phyloP scores from a whole-genome alignment of 1,140 invertebrate genomes.

The Dinoponera quadriceps region DNA sequence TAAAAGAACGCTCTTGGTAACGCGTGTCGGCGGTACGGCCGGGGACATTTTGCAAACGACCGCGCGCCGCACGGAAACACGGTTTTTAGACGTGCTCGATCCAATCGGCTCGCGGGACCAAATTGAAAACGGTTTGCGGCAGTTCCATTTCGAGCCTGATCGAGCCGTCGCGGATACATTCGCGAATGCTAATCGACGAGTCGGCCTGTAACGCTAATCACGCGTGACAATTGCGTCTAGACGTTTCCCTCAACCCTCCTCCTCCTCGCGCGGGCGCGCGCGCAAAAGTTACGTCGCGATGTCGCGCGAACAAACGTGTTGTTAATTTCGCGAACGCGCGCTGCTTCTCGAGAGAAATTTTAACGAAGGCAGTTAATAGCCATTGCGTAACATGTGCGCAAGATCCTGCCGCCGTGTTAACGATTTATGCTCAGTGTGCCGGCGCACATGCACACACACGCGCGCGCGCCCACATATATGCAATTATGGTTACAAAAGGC shows the following conservation, averaged over 20 bases:
- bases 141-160: slow-evolving; percentile 46
- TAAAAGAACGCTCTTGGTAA: not conserved
- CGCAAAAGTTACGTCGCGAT: not conserved
- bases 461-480: no score
- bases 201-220: not conserved
- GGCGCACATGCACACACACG: not conserved
- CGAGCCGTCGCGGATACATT: slow-evolving; percentile 10
- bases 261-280: not conserved
- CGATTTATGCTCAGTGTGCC: slow-evolving; percentile 29
- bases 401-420: slow-evolving; percentile 5
- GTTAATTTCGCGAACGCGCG: slow-evolving; percentile 7
- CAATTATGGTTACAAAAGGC: not conserved
- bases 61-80: slow-evolving; percentile 31
- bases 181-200: slow-evolving; percentile 33
- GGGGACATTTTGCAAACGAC: slow-evolving; percentile 51
- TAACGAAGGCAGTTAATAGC: slow-evolving; percentile 36
- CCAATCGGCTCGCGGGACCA: slow-evolving; percentile 36
- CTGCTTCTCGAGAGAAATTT: slow-evolving; percentile 27
- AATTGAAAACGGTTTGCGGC: slow-evolving; percentile 51
- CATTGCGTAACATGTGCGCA: not conserved
- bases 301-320: not conserved
- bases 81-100: slow-evolving; percentile 29
- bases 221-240: not conserved
- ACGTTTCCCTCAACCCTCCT: not conserved
- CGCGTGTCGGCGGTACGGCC: slow-evolving; percentile 1